Base-by-base conservation (phyloP, 2,888 invertebrate species). In the Rhingia rostrata region DNA sequence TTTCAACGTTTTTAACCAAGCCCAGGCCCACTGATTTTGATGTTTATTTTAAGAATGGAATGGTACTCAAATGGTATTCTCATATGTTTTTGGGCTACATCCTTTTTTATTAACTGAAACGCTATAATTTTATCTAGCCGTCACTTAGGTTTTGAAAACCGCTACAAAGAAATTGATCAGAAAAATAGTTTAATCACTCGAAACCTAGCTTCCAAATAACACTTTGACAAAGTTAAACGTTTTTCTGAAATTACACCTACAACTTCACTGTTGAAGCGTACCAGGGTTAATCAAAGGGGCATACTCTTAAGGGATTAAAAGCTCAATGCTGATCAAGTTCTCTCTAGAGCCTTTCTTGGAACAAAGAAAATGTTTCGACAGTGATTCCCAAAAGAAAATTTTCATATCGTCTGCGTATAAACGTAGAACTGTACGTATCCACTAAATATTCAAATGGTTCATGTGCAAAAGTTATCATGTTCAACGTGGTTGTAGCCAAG, bases 381-480 rank as follows among this genome's bases (percentile, higher is more conserved):
- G 37, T n/a, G 37, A 12, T 37, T 47, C 69, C 58, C 58, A 30
- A 37, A 6, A 39, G 58, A 47, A 3, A 30, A n/a, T 47, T 47
- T 69, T 37, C 69, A 14, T 32, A 53, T 41, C 12, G 35, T 43
- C 14, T 10, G 6, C 32, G 5, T 43, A 14, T 22, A 22, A 22
- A 5, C 4, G 5, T 12, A 63, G 5, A n/a, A 35, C 22, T 22
- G 4, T 41, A 6, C 51, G 39, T 22, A 22, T 61, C 43, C 41
- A 53, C 45, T 43, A 35, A 54, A 56, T 37, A 67, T 70, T 70
- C 58, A 60, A 60, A 70, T 41, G 56, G 49, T 60, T 49, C 49
- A 14, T 49, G 49, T 72, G 72, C 43, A 72, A 72, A 72, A 54
- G 60, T 53, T 61, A 61, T 53, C 33, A n/a, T 61, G 53, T 72